phyloP scores from a whole-genome alignment of 2,888 invertebrate species.

The Cerastis leucographa region DNA sequence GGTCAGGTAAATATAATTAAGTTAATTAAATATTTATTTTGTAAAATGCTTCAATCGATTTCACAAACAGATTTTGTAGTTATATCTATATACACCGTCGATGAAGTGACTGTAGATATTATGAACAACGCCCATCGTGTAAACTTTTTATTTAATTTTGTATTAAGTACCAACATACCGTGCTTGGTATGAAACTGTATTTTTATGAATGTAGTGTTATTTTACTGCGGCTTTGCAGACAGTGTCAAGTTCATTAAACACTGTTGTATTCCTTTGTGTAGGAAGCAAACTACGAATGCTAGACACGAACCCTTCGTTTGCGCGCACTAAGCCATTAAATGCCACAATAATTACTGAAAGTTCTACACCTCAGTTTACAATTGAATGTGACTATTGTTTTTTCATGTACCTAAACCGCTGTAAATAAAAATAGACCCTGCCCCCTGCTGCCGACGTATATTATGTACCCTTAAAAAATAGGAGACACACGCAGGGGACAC shows the following conservation, averaged over 20 bases:
- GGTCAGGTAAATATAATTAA: slow-evolving; percentile 14
- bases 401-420: slow-evolving; percentile 3
- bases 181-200: neutral
- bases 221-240: slow-evolving; percentile 34
- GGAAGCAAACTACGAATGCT: slow-evolving; percentile 62
- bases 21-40: neutral
- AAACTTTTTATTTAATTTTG: neutral
- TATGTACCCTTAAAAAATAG: neutral
- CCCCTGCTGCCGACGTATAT: neutral
- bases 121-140: no score
- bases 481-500: no score
- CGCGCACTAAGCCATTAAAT: slow-evolving; percentile 71
- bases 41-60: neutral
- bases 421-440: neutral
- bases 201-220: slow-evolving; percentile 11
- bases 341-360: slow-evolving; percentile 73
- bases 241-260: slow-evolving; percentile 59
- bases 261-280: slow-evolving; percentile 48
- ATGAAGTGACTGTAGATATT: neutral
- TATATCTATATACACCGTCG: no score
- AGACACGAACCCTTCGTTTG: slow-evolving; percentile 75
- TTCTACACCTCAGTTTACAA: slow-evolving; percentile 48
- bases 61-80: no score
- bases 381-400: slow-evolving; percentile 20
- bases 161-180: neutral